These are phyloP conservation scores for Lepus oiostolus DNA, from an alignment of 2,797 vertebrate species.

Conservation along the genomic window DNA sequence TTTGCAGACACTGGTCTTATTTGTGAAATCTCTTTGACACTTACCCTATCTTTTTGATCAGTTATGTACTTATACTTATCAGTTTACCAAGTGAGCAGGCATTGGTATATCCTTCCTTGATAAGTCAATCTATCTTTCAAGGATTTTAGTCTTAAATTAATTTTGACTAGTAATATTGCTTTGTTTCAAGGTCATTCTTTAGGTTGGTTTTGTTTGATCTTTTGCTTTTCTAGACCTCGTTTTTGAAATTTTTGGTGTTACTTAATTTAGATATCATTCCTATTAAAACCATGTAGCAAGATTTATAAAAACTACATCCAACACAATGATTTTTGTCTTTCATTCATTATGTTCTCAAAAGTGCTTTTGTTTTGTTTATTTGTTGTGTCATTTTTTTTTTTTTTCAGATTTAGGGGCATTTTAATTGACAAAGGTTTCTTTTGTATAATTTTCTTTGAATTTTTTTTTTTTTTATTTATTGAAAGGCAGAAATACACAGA, in stretches of 20 bases:
- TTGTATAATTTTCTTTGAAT: neutral
- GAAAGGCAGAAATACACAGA: too few species aligned
- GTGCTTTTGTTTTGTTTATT: neutral
- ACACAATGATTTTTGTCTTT: neutral
- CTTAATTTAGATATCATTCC: neutral
- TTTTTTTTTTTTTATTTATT: too few species aligned
- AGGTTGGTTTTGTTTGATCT: neutral
- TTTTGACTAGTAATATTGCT: neutral
- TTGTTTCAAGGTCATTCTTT: neutral
- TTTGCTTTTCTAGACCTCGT: neutral
- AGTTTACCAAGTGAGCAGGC: too few species aligned
- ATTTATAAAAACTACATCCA: neutral
- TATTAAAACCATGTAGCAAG: neutral
- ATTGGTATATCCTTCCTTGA: too few species aligned
- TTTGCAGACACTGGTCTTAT: too few species aligned
- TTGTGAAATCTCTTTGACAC: too few species aligned
- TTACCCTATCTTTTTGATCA: too few species aligned
- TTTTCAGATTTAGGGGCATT: slow-evolving; percentile 26
- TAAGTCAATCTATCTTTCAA: neutral
- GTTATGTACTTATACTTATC: too few species aligned
- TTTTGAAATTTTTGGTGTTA: neutral
- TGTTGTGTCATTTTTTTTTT: neutral
- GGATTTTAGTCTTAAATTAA: neutral
- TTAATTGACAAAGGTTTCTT: slow-evolving; percentile 24
- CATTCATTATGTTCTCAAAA: slow-evolving; percentile 3